Base-by-base conservation (phyloP, 2,888 invertebrate species). In the Drymonia ruficornis region DNA sequence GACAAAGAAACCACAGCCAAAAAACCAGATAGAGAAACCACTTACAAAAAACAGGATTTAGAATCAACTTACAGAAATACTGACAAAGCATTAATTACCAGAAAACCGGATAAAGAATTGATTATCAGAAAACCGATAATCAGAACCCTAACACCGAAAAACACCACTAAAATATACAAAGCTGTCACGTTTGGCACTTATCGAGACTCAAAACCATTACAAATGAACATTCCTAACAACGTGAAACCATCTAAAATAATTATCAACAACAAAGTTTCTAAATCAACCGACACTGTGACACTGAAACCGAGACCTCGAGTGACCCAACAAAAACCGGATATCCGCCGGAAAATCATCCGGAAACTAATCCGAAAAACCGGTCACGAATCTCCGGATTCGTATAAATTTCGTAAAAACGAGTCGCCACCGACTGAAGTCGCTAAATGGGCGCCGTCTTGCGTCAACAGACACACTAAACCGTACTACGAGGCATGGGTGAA, bases 401-500 rank as follows among this genome's bases (percentile, higher is more conserved):
- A 1, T 28, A 45, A 45, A 8, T 43, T 43, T 19, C 12, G 19
- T 16, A 18, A 43, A 28, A 49, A 12, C 5, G 53, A 53, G 0
- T 81, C 81, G 0, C 84, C 85, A 0, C 65, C 70, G 0, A 89
- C 89, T 0, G 88, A 89, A 55, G 83, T 89, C 0, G 86, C 87
- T 0, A 84, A 83, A 64, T 90, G 89, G 90, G 80, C 77, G 1
- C 85, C 89, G 0, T 65, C 72, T 0, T 76, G 76, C 2, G 53
- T 81, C 0, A 79, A 72, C 2, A 63, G 71, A 0, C 80, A 84
- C n/a, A 84, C 87, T 0, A 81, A 81, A 48, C 86, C 85, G 0
- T 90, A 89, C 40, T 91, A 91, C 67, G 90, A 90, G 44, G 91
- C 91, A 0, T 91, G 91, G 91, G 81, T 91, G 0, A 72, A 84